Base-by-base conservation (phyloP, 2,888 invertebrate genomes). In the Cephus nigrinus region DNA sequence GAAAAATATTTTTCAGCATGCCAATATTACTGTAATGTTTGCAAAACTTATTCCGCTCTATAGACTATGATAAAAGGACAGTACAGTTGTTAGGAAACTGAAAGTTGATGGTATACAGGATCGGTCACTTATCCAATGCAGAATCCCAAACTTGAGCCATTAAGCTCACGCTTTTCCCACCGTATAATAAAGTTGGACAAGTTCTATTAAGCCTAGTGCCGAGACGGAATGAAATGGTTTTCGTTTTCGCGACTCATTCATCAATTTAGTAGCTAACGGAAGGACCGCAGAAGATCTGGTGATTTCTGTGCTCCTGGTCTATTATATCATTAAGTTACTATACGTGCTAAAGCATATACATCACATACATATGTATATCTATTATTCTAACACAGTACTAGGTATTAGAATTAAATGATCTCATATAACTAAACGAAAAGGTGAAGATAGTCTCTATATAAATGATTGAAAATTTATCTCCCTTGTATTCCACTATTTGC, bases 161-260 rank as follows among this genome's bases (percentile, higher is more conserved):
- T 86, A 87, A 86, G 83, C 85, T 83, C 80, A 78, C 83, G 85
- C 80, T 82, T 85, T 80, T 83, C 83, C 81, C 75, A 81, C 79
- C 84, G 85, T 86, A 88, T 89, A 88, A 90, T 88, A 86, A 87
- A 90, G 86, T 90, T 90, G 85, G 90, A 89, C 90, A 90, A 90
- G 90, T 90, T 90, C 86, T 89, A 90, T 90, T 88, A 90, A 88
- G 84, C 85, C 80, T 80, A 80, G 80, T 77, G 80, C 80, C 84
- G 80, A 79, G 81, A 84, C 85, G 79, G 84, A 82, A 73, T 40
- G 76, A 76, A 80, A 81, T 77, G 72, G 76, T 79, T 82, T 76
- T 83, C 84, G 82, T 85, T 86, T 86, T 84, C 82, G 82, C 84
- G 84, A 87, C 89, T 88, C 89, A 86, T 89, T 89, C 90, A 87